These are phyloP conservation scores for Thalassarche chlororhynchos DNA, from an alignment of 2,113 vertebrate genomes.

Conservation along the genomic window DNA sequence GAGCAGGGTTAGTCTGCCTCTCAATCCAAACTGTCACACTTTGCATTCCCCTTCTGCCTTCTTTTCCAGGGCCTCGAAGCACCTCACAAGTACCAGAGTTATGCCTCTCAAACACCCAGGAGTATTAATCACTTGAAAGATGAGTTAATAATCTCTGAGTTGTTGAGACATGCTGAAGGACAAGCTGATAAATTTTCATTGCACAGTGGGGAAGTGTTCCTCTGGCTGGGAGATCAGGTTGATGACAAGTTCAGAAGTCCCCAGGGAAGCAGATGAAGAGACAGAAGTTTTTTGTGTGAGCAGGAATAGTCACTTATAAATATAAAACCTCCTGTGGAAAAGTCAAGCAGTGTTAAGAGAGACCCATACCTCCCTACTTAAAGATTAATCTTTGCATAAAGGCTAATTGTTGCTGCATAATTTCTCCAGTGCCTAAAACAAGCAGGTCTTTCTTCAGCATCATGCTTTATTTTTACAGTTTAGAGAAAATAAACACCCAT, in stretches of 20 bases:
- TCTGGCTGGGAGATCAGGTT: slow-evolving; percentile 31
- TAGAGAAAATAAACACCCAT: not conserved
- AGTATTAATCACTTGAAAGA: slow-evolving; percentile 58
- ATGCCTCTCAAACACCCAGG: slow-evolving; percentile 7
- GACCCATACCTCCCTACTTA: not conserved
- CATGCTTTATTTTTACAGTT: not conserved
- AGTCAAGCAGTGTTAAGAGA: slow-evolving; percentile 31
- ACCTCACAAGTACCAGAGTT: slow-evolving; percentile 11
- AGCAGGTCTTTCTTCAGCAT: slow-evolving; percentile 2
- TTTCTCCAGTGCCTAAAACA: not conserved
- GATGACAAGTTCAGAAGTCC: slow-evolving; percentile 47
- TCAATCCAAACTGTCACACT: not conserved
- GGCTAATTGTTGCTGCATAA: not conserved
- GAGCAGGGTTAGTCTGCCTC: not conserved
- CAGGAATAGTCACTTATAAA: not conserved
- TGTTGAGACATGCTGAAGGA: slow-evolving; percentile 58
- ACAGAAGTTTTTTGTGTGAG: slow-evolving; percentile 15
- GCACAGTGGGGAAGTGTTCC: slow-evolving; percentile 44
- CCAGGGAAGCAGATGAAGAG: slow-evolving; percentile 17
- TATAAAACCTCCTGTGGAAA: slow-evolving; percentile 24
- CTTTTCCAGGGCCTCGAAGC: not conserved
- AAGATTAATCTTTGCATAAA: slow-evolving; percentile 26
- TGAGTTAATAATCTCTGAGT: slow-evolving; percentile 52
- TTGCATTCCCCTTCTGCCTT: not conserved
- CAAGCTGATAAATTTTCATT: slow-evolving; percentile 58